Evolutionary conservation across 2,888 invertebrate species (phyloP), one percentile per base, ranked within the genome.

Genomic region (Ctenicera cuprea): DNA sequence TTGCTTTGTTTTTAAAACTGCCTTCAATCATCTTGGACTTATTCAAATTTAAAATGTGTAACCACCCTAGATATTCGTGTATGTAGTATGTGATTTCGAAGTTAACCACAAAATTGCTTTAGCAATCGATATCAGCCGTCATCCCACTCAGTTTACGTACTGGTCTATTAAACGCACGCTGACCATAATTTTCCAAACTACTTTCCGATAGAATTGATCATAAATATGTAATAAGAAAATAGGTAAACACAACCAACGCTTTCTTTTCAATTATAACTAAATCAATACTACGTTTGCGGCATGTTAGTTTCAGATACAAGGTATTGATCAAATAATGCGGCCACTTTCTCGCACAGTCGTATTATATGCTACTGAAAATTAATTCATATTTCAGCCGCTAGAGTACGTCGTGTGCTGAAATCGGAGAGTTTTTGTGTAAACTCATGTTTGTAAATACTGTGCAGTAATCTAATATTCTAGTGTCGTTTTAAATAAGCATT

Each of bases 271-370:
- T 16, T 64, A n/a, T 20, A 20, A 41, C 5, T 14, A 30, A 62
- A 73, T 73, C 73, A 22, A 73, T 73, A 69, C 11, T 3, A 45
- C 26, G 18, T 57, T 69, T 73, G 59, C 73, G 33, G 50, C 33
- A 65, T 12, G 62, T 64, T 64, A 12, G 26, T 64, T 65, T 57
- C 43, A 71, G 63, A 54, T 33, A 41, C 33, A 41, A 52, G 52
- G 68, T 79, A 79, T 79, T 79, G 79, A 79, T 79, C 73, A 66
- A 63, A 65, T 70, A 76, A 70, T 78, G 78, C 78, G 59, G 72
- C 77, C 78, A 74, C 75, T 77, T 74, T 65, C 72, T 72, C 70
- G 77, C 76, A 76, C 78, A 30, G 73, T 71, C 74, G 50, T 75
- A 57, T 63, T 54, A 30, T 54, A 64, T 63, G 64, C 33, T 69